Percentiles rank a stretch among this genome's conserved stretches.
These are phyloP conservation scores for Garra rufa DNA, from an alignment of 2,113 vertebrate species.

Conservation along the genomic window DNA sequence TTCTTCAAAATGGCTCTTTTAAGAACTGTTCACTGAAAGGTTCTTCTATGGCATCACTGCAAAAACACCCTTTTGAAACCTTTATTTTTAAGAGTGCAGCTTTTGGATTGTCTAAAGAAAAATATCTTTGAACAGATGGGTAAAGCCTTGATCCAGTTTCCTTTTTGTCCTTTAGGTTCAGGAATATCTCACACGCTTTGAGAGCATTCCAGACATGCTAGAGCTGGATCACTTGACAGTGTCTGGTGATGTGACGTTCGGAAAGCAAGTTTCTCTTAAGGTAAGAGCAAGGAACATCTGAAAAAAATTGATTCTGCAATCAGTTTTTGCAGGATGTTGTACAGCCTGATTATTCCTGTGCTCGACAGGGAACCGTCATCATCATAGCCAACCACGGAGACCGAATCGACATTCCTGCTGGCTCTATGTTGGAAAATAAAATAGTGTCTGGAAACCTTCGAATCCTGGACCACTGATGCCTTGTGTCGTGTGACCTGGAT, in stretches of 20 bases:
- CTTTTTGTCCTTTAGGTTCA: constrained; percentile 82
- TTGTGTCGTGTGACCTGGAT: constrained; percentile 12
- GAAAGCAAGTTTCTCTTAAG: constrained; percentile 96
- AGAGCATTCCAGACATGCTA: constrained; percentile 98
- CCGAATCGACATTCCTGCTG: constrained; percentile 96
- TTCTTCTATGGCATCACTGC: too few relatives aligned
- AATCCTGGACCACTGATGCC: constrained; percentile 93
- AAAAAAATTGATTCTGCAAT: not conserved
- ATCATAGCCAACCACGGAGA: constrained; percentile 98
- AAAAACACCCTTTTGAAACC: too few relatives aligned
- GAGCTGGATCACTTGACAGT: constrained; percentile 98
- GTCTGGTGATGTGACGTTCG: constrained; percentile 97
- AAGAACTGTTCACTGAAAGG: too few relatives aligned
- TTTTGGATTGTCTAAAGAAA: not conserved
- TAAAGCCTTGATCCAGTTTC: not conserved
- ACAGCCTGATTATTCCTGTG: not conserved
- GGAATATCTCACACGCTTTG: constrained; percentile 93
- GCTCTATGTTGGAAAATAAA: constrained; percentile 96
- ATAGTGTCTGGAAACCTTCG: constrained; percentile 98
- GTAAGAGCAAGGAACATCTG: constrained; percentile 64
- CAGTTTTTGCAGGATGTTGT: not conserved
- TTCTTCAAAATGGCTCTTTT: too few relatives aligned
- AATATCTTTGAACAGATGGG: too few relatives aligned
- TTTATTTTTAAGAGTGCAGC: too few relatives aligned
- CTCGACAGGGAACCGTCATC: constrained; percentile 92